Base-by-base conservation (phyloP, 2,113 vertebrate genomes). In the Tragelaphus imberbis region DNA sequence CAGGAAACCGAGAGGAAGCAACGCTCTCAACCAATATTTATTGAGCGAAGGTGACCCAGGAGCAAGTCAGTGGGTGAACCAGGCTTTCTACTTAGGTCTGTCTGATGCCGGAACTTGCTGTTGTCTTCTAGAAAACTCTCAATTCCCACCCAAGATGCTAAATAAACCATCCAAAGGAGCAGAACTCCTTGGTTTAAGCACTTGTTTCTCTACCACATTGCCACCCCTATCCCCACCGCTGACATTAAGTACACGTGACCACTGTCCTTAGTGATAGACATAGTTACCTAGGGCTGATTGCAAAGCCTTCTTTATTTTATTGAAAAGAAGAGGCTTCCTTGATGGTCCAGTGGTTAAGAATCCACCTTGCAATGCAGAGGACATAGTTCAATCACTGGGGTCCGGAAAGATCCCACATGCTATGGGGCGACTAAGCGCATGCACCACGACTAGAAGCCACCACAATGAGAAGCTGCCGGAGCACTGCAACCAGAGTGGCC, bases 401-500 rank as follows among this genome's bases (percentile, higher is more conserved):
- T 71, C 10, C 0, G 10, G 19, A 36, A 40, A 71, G 19, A 3
- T 13, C 5, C n/a, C 36, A 75, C 68, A 25, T 25, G 5, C 19
- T 40, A 21, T 6, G 10, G 36, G n/a, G n/a, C 5, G 10, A 13
- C 36, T 75, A 23, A 23, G 10, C n/a, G n/a, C 17, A 0, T 1
- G 10, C 10, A 40, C 10, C n/a, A 3, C 1, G 1, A 21, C 5
- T 12, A 40, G 68, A 71, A 71, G 33, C 33, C 63, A 2, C 16
- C 33, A 68, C 15, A 17, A 9, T 65, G 33, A 68, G 63, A 68
- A 68, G 68, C n/a, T 19, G 2, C n/a, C 2, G 2, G 4, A 28
- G 51, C 36, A 36, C 10, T 40, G 68, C 36, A 40, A 6, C 68
- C 10, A 6, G 19, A 23, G 68, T 5, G n/a, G 68, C 68, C n/a